Base-by-base conservation (phyloP, 2,888 invertebrate species). In the Acanthosepion lycidas region DNA sequence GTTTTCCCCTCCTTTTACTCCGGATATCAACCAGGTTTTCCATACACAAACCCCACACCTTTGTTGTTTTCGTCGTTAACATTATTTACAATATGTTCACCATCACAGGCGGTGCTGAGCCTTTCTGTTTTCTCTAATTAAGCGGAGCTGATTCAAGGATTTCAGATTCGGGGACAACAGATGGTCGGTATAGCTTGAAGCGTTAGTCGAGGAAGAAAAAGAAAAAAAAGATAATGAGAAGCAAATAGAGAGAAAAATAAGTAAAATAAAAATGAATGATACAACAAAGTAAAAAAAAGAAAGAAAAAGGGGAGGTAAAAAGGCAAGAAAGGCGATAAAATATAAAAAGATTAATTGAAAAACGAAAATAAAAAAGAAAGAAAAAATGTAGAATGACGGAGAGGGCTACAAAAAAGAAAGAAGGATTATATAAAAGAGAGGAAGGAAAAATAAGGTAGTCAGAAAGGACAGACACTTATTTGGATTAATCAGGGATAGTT, bases 141-240 rank as follows among this genome's bases (percentile, higher is more conserved):
- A 78, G 78, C 78, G n/a, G 9, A n/a, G n/a, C 78, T 78, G n/a
- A 78, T 78, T n/a, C 78, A 78, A 15, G 78, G 78, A n/a, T n/a
- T 78, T 78, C n/a, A 78, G 12, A 33, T 78, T 78, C n/a, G 12
- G 12, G 12, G n/a, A 78, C n/a, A 78, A 78, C 78, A 78, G 78
- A 78, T 78, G 78, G 78, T 78, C n/a, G 78, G 78, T 78, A n/a
- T 78, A 78, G 78, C 78, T 78, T 78, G n/a, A 78, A 78, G 78
- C 78, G 15, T 12, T n/a, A 33, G n/a, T 78, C 18, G n/a, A n/a
- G 15, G 18, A n/a, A n/a, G 28, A 64, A 5, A 64, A 28, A 18
- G n/a, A n/a, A 28, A 9, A 28, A 28, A 18, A 28, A n/a, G n/a
- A n/a, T 28, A 33, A 78, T 33, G 12, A n/a, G 12, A 78, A n/a